These are phyloP conservation scores for Gambusia yucatana DNA, from an alignment of 2,797 vertebrate species.

Conservation along the genomic window DNA sequence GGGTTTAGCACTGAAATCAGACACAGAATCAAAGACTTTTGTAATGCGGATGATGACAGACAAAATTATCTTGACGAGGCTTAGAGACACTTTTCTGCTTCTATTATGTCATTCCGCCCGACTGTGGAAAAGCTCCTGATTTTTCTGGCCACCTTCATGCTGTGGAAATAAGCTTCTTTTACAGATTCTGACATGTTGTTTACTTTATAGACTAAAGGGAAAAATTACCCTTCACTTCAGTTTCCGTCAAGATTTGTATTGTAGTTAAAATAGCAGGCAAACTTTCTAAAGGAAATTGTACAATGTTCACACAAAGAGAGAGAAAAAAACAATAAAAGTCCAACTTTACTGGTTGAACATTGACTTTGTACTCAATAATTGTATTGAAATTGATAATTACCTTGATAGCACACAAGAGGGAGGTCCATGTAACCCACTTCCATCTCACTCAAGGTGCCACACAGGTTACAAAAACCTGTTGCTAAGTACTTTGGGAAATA, in stretches of 20 bases:
- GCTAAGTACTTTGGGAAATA: too few species aligned
- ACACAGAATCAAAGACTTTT: constrained; percentile 67
- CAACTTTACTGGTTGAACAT: neutral
- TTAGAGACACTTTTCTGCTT: constrained; percentile 11
- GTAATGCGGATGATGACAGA: constrained; percentile 47
- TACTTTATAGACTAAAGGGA: neutral
- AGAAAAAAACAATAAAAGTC: neutral
- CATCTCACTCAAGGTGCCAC: neutral
- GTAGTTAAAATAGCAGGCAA: neutral
- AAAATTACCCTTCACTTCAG: neutral
- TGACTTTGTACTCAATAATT: too few species aligned
- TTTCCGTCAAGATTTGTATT: neutral
- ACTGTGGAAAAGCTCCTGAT: neutral
- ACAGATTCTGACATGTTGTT: neutral
- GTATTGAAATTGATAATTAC: neutral
- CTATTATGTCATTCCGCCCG: neutral
- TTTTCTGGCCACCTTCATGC: neutral
- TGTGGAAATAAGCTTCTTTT: neutral
- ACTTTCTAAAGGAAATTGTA: neutral
- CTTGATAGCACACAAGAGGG: neutral
- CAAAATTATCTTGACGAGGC: constrained; percentile 33
- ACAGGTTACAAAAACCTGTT: neutral
- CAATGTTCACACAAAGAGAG: neutral
- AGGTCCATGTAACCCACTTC: neutral
- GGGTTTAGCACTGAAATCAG: constrained; percentile 65